Evolutionary conservation across 1,140 invertebrate genomes (phyloP).

Genomic region (Papilio helenus): DNA sequence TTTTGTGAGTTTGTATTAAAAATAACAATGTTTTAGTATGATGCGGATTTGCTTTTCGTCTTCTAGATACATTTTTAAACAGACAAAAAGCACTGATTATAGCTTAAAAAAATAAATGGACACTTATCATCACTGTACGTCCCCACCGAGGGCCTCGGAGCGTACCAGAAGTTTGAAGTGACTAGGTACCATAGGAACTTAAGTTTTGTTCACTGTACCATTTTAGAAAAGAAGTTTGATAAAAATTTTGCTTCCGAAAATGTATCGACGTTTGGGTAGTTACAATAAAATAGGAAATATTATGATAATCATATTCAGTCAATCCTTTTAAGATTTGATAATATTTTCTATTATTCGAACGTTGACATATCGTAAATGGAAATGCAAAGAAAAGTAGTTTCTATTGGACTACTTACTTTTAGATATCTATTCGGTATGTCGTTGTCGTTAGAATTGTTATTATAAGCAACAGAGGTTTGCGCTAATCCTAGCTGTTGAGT

Average conservation of each 20-base stretch:
- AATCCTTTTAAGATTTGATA: slow-evolving; percentile 24
- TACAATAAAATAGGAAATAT: slow-evolving; percentile 32
- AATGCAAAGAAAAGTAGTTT: slow-evolving; percentile 7
- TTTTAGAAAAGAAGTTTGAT: background rate
- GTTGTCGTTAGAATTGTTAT: background rate
- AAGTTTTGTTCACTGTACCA: background rate
- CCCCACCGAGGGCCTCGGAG: too few relatives aligned
- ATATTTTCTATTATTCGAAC: slow-evolving; percentile 39
- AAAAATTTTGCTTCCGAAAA: background rate
- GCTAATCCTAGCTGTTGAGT: background rate
- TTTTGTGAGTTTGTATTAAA: background rate
- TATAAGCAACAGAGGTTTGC: background rate
- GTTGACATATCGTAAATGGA: slow-evolving; percentile 30
- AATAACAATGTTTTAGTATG: background rate
- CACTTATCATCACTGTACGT: too few relatives aligned
- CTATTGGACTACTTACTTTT: background rate
- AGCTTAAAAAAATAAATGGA: too few relatives aligned
- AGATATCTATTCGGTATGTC: background rate
- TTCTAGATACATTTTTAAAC: too few relatives aligned
- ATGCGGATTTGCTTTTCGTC: too few relatives aligned
- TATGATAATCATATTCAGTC: slow-evolving; percentile 35
- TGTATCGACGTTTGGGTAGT: slow-evolving; percentile 5
- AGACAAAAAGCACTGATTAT: too few relatives aligned
- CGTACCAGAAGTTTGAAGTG: too few relatives aligned
- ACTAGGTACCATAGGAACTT: background rate